Evolutionary conservation across 2,888 invertebrate genomes (phyloP).

Genomic region (Tipula lateralis): DNA sequence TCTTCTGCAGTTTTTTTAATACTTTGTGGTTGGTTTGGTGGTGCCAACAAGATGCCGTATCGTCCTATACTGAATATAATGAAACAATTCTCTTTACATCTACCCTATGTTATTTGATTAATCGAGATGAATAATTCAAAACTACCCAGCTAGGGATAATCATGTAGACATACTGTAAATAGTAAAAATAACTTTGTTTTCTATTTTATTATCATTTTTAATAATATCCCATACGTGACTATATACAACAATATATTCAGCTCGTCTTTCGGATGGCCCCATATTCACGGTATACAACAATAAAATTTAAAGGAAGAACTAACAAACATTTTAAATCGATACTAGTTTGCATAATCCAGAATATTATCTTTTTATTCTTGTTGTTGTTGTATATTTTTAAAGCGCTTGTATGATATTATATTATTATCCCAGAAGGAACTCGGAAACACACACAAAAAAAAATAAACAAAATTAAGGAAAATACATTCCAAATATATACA

Average conservation of each 20-base stretch:
- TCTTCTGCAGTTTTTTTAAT: no score
- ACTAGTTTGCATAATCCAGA: not conserved
- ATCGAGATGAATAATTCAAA: not conserved
- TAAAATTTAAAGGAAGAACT: not conserved
- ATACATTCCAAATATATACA: not conserved
- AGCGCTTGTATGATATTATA: not conserved
- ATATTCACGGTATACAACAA: not conserved
- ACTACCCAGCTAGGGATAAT: not conserved
- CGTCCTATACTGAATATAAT: no score
- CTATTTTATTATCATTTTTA: not conserved
- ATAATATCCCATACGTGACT: not conserved
- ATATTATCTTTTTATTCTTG: not conserved
- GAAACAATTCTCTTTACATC: no score
- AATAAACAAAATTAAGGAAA: not conserved
- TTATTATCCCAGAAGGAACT: constrained; percentile 6
- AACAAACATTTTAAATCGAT: not conserved
- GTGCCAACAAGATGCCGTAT: not conserved
- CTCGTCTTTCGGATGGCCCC: not conserved
- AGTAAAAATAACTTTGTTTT: not conserved
- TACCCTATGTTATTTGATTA: no score
- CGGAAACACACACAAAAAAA: not conserved
- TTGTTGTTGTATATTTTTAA: not conserved
- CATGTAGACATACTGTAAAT: not conserved
- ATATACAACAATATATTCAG: not conserved
- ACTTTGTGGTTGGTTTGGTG: no score